Evolutionary conservation across 2,888 invertebrate species (phyloP).

Genomic region (Patella ulyssiponensis): DNA sequence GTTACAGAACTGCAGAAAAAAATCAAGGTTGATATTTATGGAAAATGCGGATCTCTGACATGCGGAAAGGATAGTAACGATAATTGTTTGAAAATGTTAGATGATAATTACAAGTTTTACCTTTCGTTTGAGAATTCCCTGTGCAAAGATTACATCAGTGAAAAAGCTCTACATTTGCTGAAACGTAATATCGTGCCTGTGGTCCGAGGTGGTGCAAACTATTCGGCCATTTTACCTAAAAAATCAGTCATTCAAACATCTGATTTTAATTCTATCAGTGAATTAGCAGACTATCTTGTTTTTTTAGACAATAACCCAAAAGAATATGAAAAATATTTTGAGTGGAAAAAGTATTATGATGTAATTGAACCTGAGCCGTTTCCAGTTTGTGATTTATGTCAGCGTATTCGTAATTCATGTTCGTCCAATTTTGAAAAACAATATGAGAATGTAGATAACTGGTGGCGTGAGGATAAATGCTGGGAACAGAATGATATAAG

Average conservation of each 20-base stretch:
- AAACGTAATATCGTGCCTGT: too few species aligned
- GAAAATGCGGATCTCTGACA: slow-evolving; percentile 39
- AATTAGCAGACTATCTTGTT: not conserved
- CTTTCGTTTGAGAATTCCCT: too few species aligned
- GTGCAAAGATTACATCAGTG: too few species aligned
- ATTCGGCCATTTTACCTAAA: too few species aligned
- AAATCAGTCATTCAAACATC: too few species aligned
- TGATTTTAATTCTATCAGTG: not conserved
- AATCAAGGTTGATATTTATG: slow-evolving; percentile 45
- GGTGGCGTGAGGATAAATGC: slow-evolving; percentile 31
- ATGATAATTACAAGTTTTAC: not conserved
- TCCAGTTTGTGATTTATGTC: slow-evolving; percentile 31
- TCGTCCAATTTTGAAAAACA: not conserved
- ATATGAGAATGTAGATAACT: slow-evolving; percentile 25
- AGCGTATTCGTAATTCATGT: slow-evolving; percentile 19
- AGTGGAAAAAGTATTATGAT: slow-evolving; percentile 16
- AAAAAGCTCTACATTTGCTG: too few species aligned
- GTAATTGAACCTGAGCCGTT: slow-evolving; percentile 24
- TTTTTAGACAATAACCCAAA: not conserved
- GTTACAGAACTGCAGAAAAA: slow-evolving; percentile 39
- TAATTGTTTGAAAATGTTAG: slow-evolving; percentile 7
- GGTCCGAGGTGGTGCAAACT: too few species aligned
- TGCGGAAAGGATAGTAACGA: slow-evolving; percentile 9
- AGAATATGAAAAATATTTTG: slow-evolving; percentile 12
- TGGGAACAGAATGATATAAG: slow-evolving; percentile 8